Conservation (phyloP, 1,140 invertebrate species). For the Cydia amplana region DNA sequence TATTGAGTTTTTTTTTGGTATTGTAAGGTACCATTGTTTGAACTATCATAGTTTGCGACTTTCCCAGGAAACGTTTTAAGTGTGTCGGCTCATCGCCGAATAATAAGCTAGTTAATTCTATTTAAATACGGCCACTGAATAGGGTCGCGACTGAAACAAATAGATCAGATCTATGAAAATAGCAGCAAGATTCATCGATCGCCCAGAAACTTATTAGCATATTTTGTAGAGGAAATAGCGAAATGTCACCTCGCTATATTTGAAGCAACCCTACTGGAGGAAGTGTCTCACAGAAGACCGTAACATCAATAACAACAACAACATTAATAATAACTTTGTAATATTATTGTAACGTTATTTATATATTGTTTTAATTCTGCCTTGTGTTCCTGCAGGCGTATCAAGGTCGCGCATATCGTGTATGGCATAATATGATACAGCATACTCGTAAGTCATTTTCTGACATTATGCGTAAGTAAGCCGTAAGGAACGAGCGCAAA, state of each 20-base stretch:
- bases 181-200: background rate
- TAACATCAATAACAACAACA: too few species aligned
- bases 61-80: background rate
- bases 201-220: background rate
- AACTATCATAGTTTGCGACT: background rate
- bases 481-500: too few species aligned
- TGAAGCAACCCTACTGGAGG: background rate
- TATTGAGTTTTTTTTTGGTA: too few species aligned
- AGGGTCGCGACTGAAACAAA: background rate
- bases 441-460: too few species aligned
- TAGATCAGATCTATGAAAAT: constrained; percentile 6
- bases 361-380: too few species aligned
- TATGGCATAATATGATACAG: too few species aligned
- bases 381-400: too few species aligned
- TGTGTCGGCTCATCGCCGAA: background rate
- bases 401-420: too few species aligned
- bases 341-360: too few species aligned
- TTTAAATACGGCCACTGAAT: background rate
- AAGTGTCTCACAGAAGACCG: too few species aligned
- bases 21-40: background rate
- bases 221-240: background rate
- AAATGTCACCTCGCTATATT: background rate
- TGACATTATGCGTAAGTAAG: too few species aligned
- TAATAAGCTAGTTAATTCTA: background rate
- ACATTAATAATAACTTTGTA: too few species aligned